Evolutionary conservation across 92 coral and sea anemone species (phyloP).

Genomic region (Siderastrea radians): DNA sequence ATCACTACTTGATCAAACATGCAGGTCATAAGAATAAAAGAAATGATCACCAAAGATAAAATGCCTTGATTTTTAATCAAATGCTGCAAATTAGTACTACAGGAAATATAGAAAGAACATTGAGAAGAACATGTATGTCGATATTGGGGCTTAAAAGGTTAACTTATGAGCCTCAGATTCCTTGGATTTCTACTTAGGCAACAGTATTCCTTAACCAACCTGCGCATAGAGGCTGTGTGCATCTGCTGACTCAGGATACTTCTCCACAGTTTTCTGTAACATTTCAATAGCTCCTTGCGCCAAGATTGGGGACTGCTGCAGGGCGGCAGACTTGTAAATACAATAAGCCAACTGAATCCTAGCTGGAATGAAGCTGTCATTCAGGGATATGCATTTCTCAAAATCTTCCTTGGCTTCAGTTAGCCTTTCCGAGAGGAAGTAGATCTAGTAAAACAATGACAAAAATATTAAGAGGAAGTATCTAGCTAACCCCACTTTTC

Average conservation of each 20-base stretch:
- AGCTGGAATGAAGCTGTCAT: slow-evolving; percentile 90
- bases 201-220: slow-evolving; percentile 41
- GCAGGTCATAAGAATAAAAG: too few relatives aligned
- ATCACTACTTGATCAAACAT: too few relatives aligned
- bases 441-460: slow-evolving; percentile 56
- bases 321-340: slow-evolving; percentile 91
- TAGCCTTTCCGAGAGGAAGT: slow-evolving; percentile 90
- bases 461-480: too few relatives aligned
- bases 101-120: too few relatives aligned
- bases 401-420: slow-evolving; percentile 92
- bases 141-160: too few relatives aligned
- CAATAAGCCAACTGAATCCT: slow-evolving; percentile 95
- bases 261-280: slow-evolving; percentile 81
- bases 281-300: slow-evolving; percentile 89
- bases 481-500: too few relatives aligned
- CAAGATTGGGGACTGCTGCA: slow-evolving; percentile 87
- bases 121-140: too few relatives aligned
- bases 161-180: not conserved
- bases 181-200: too few relatives aligned
- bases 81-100: too few relatives aligned
- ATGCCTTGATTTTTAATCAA: too few relatives aligned
- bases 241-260: slow-evolving; percentile 86
- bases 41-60: too few relatives aligned
- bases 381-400: slow-evolving; percentile 87
- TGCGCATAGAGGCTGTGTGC: slow-evolving; percentile 96